Base-by-base conservation (phyloP, 2,797 vertebrate genomes). In the Limnodromus scolopaceus region DNA sequence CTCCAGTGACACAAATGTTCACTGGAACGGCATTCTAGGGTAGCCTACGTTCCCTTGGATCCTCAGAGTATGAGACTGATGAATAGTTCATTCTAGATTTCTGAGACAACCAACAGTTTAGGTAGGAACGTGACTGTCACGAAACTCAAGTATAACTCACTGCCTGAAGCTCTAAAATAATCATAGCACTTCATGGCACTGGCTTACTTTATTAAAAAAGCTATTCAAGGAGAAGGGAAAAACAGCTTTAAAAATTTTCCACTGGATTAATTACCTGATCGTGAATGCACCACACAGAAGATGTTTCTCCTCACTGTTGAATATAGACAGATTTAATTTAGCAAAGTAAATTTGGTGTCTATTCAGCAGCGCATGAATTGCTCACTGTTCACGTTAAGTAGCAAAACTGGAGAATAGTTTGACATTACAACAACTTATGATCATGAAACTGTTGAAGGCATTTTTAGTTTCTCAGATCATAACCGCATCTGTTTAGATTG, bases 321-420 rank as follows among this genome's bases (percentile, higher is more conserved):
- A 87, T 74, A 92, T 16, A 91, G 76, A 75, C 93, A 92, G 91
- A 96, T 95, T 96, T 95, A 89, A 97, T 96, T 97, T 95, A 97
- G 93, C 93, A 92, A 96, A 93, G 90, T 92, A 96, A 94, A 93
- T 94, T 94, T 57, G 55, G 41, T 78, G 54, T 78, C 82, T 92
- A 72, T 77, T 96, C 87, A 93, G 92, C 79, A 97, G 75, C 45
- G 72, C 76, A 88, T 89, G 72, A 98, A 94, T 94, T 95, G 86
- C 86, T 94, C 80, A 46, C 90, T 94, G 92, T 92, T 93, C 90
- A 83, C 28, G 25, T 74, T 45, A 89, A 82, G 69, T 64, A 96
- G 93, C 93, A 91, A 61, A 96, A 95, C 89, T 83, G 88, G 97
- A 97, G 85, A 54, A 22, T 13, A 92, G 87, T 97, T 95, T 96